A percentile compares a stretch with the other conserved stretches of the same genome.
These are phyloP conservation scores for Dynastes hyllus DNA, from an alignment of 2,888 invertebrate species.

Conservation along the genomic window DNA sequence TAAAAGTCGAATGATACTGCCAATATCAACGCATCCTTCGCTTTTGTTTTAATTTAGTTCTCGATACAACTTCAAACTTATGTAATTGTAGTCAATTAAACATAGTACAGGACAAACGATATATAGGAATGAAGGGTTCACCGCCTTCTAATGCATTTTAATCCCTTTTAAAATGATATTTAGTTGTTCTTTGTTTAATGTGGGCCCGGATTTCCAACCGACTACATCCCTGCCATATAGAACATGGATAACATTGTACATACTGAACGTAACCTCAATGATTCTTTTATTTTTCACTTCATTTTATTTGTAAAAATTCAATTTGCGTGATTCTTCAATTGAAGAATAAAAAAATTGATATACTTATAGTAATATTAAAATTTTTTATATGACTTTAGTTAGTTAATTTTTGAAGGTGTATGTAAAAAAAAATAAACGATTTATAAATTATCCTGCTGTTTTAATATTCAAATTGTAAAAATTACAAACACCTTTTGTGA, in stretches of 20 bases:
- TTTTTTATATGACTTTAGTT: slow-evolving; percentile 54
- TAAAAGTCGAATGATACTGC: slow-evolving; percentile 45
- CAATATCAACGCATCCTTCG: slow-evolving; percentile 37
- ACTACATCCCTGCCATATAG: slow-evolving; percentile 35
- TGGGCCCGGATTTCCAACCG: not conserved
- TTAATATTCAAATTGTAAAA: not conserved
- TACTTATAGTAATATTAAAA: slow-evolving; percentile 46
- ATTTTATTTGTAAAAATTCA: slow-evolving; percentile 40
- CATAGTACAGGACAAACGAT: slow-evolving; percentile 6
- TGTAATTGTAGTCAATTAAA: slow-evolving; percentile 39
- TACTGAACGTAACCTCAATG: slow-evolving; percentile 19
- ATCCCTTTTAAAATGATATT: slow-evolving; percentile 13
- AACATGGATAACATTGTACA: slow-evolving; percentile 31
- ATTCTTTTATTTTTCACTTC: slow-evolving; percentile 19
- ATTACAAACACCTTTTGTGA: too few species aligned
- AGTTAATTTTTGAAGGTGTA: slow-evolving; percentile 51
- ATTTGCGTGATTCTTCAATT: slow-evolving; percentile 35
- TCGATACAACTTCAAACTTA: slow-evolving; percentile 16
- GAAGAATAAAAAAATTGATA: slow-evolving; percentile 40
- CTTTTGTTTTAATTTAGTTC: slow-evolving; percentile 20
- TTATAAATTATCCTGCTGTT: slow-evolving; percentile 36
- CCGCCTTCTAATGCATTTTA: slow-evolving; percentile 32
- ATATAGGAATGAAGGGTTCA: slow-evolving; percentile 16
- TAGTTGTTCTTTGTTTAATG: slow-evolving; percentile 2
- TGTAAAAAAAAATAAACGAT: slow-evolving; percentile 49